Evolutionary conservation across 2,797 vertebrate genomes (phyloP).

Genomic region (Takifugu ocellatus): DNA sequence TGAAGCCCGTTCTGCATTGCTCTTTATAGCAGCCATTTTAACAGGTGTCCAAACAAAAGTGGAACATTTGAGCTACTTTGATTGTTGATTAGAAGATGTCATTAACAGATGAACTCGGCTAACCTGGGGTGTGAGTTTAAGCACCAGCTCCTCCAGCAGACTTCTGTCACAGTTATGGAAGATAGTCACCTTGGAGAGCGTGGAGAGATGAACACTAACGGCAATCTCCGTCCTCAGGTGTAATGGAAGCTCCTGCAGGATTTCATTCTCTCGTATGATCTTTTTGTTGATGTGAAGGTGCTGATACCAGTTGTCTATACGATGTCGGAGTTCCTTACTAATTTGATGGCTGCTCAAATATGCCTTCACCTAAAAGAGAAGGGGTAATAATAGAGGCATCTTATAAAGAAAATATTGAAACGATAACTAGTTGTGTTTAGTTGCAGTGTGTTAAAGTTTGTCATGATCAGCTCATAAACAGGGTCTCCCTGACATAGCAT

Average conservation of each 20-base stretch:
- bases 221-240: constrained; percentile 85
- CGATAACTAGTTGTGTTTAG: too few relatives aligned
- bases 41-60: too few relatives aligned
- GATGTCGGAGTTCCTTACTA: constrained; percentile 70
- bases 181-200: constrained; percentile 87
- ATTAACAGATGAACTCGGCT: background rate
- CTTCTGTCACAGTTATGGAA: constrained; percentile 88
- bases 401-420: too few relatives aligned
- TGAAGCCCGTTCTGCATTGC: too few relatives aligned
- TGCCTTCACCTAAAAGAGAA: constrained; percentile 65
- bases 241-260: constrained; percentile 79
- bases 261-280: constrained; percentile 83
- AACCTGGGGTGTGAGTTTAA: constrained; percentile 87
- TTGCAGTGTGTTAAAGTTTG: too few relatives aligned
- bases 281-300: constrained; percentile 89
- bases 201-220: constrained; percentile 85
- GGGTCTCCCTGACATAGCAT: too few relatives aligned
- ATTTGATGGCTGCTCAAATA: constrained; percentile 80
- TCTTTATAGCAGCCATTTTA: too few relatives aligned
- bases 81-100: too few relatives aligned
- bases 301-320: constrained; percentile 85
- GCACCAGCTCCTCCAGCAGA: constrained; percentile 87
- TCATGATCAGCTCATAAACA: too few relatives aligned
- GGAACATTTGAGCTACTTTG: too few relatives aligned
- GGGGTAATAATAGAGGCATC: background rate